A percentile compares a stretch with the other conserved stretches of the same genome.
Evolutionary conservation across 2,888 invertebrate species (phyloP).

Genomic region (Acholoe squamosa): DNA sequence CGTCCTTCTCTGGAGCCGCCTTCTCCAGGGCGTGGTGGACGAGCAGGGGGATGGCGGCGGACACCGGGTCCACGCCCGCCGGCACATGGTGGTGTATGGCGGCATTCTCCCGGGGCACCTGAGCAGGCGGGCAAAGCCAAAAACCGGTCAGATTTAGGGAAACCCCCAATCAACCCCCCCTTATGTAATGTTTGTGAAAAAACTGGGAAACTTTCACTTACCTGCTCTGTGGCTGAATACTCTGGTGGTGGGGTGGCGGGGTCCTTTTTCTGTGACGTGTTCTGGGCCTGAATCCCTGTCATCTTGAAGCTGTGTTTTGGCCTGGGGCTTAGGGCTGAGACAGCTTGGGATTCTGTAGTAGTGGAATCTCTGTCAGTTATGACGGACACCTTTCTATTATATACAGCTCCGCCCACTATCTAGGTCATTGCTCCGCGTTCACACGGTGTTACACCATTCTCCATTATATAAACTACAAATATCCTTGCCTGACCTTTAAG

Average conservation of each 20-base stretch:
- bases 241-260: conserved; percentile 59
- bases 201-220: conserved; percentile 25
- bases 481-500: not conserved
- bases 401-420: not conserved
- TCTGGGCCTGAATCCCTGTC: conserved; percentile 16
- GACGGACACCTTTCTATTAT: not conserved
- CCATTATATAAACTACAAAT: not conserved
- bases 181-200: not conserved
- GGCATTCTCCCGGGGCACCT: conserved; percentile 19
- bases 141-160: conserved; percentile 9
- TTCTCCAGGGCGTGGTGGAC: not conserved
- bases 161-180: conserved; percentile 59
- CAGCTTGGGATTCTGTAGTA: not conserved
- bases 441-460: not conserved
- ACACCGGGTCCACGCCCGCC: not conserved
- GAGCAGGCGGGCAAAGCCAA: not conserved
- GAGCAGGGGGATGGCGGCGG: conserved; percentile 43
- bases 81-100: too few relatives aligned
- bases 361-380: not conserved
- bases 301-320: not conserved
- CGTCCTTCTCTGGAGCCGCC: not conserved
- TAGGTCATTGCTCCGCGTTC: not conserved
- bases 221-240: conserved; percentile 29
- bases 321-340: not conserved
- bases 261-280: not conserved